Base-by-base conservation (phyloP, 2,113 vertebrate genomes). In the Anas platyrhynchos region DNA sequence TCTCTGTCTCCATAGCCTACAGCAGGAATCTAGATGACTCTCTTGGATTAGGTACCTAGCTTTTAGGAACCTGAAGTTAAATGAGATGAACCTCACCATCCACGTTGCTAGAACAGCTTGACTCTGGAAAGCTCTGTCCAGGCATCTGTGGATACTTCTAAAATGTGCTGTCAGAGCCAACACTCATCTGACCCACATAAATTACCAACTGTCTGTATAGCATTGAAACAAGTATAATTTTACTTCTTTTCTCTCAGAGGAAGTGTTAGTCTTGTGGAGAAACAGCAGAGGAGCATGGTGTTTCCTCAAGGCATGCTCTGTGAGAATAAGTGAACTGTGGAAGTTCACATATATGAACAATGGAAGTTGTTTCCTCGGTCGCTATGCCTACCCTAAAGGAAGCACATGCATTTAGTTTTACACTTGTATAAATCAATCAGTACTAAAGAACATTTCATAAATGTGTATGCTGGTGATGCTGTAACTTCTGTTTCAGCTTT, bases 401-500 rank as follows among this genome's bases (percentile, higher is more conserved):
- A 93, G 72, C 38, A 79, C 3, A 1, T 54, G 15, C 25, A 8
- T 84, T 92, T 78, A 72, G 43, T 83, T 79, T 83, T 73, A 87
- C 54, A 62, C 34, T 83, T 79, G 32, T 32, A 46, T 85, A 55
- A 75, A 84, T 58, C 52, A 80, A 15, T 93, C 52, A 76, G 0
- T 82, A 66, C 32, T 54, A 63, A 82, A 92, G 20, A 83, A 61
- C 16, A 38, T 29, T 77, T 74, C 46, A 25, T 2, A 1, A 72
- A 26, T 22, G 72, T 52, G 29, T 58, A 71, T 75, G 61, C 34
- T 92, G 63, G 41, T 86, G 83, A 7, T 85, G 55, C 41, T 90
- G 54, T 92, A 80, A 75, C 69, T 80, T 84, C 63, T 91, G 38
- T 91, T 96, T 91, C 62, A 80, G 38, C 62, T 95, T 95, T 92